Base-by-base conservation (phyloP, 2,888 invertebrate genomes). In the Caenorhabditis drosophilae region DNA sequence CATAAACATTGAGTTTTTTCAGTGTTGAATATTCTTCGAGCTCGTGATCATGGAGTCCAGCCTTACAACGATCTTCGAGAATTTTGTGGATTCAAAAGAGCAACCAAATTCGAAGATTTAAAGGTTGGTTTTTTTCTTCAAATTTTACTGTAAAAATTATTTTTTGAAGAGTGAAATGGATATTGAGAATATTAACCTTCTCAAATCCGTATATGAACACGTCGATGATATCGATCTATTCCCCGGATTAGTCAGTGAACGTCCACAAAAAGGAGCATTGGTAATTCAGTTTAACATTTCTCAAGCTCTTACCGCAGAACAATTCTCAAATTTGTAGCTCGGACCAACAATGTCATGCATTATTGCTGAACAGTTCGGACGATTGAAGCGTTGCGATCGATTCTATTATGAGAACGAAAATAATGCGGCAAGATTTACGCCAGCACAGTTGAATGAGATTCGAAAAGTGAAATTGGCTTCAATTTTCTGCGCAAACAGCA, bases 291-390 rank as follows among this genome's bases (percentile, higher is more conserved):
- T 4, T 31, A 12, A 31, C n/a, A 23, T 18, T 11, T 11, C 4
- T 20, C 20, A 42, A 20, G 20, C 3, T 6, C 25, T 42, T 23
- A 4, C 12, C 4, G 20, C 9, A 16, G 11, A 22, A 22, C 15
- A 23, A 16, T 11, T 25, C 25, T 2, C 3, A 7, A 20, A 40
- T 40, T 52, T 67, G 45, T 60, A 77, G 70, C 67, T 96, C 0
- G 96, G 96, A 2, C 94, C 95, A 0, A 95, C 96, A 0, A 91
- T 96, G 84, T 93, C 93, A n/a, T 89, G 89, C 90, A 91, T 97
- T 80, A 92, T 97, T 77, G 95, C 93, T 50, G 91, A 92, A 48
- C 96, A 96, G 86, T 83, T 83, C 60, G 76, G 77, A 38, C 58
- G 83, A 40, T 60, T 81, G 36, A 82, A 82, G 61, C 92, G 92